Evolutionary conservation across 2,113 vertebrate genomes (phyloP).

Genomic region (Notiomystis cincta): DNA sequence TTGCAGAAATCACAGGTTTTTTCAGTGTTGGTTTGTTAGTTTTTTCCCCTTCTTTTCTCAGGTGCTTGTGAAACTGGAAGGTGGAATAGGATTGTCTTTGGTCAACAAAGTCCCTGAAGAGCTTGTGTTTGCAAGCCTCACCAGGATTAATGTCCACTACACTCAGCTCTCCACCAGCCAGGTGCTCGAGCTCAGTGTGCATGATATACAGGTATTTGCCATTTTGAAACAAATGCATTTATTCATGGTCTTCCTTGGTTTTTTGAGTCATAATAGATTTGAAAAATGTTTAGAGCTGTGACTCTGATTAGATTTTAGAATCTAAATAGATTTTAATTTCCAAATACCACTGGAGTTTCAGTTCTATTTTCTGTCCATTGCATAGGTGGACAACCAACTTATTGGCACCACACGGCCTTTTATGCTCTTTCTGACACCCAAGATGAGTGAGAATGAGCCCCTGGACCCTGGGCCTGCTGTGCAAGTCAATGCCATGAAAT

Average conservation of each 20-base stretch:
- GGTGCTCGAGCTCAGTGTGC: slow-evolving; percentile 89
- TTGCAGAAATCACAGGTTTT: not conserved
- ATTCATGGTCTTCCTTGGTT: not conserved
- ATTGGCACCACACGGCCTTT: slow-evolving; percentile 90
- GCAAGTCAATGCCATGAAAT: slow-evolving; percentile 90
- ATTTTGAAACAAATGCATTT: not conserved
- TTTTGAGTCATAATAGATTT: not conserved
- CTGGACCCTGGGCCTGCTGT: slow-evolving; percentile 82
- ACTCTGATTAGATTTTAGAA: too few relatives aligned
- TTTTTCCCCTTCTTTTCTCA: slow-evolving; percentile 36
- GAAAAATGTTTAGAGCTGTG: not conserved
- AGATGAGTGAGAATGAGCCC: slow-evolving; percentile 73
- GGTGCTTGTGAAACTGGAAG: slow-evolving; percentile 89
- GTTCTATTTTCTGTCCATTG: not conserved
- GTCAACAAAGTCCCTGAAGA: slow-evolving; percentile 95
- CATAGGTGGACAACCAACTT: slow-evolving; percentile 95
- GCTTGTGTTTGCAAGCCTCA: slow-evolving; percentile 85
- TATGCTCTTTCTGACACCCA: slow-evolving; percentile 87
- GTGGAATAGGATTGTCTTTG: slow-evolving; percentile 90
- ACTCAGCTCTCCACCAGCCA: slow-evolving; percentile 82
- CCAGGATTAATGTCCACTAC: slow-evolving; percentile 87
- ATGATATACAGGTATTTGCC: slow-evolving; percentile 85
- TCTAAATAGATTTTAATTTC: not conserved
- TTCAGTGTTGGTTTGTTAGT: not conserved
- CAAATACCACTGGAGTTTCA: not conserved